phyloP scores from a whole-genome alignment of 2,113 vertebrate species.

The Rousettus leschenaultii region DNA sequence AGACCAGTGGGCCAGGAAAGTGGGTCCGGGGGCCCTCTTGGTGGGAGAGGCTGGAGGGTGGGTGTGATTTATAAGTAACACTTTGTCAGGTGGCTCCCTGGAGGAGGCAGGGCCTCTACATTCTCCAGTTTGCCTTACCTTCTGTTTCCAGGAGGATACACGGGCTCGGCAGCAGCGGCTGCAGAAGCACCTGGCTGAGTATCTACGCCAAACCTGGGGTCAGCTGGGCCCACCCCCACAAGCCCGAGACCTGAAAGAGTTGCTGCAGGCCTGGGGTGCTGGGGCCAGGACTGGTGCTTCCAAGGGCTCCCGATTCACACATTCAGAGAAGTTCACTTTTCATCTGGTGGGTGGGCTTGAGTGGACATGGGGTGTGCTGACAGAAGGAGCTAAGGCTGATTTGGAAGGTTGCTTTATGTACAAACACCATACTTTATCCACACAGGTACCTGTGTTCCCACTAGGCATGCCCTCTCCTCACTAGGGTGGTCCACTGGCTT shows the following conservation, averaged over 20 bases:
- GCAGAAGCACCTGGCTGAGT: slow-evolving; percentile 87
- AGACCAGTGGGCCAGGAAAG: not conserved
- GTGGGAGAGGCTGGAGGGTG: not conserved
- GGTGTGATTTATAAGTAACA: not conserved
- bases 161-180: slow-evolving; percentile 83
- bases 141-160: slow-evolving; percentile 84
- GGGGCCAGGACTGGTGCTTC: slow-evolving; percentile 70
- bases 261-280: slow-evolving; percentile 85
- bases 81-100: not conserved
- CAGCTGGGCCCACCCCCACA: not conserved
- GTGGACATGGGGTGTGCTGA: not conserved
- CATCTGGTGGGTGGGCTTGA: slow-evolving; percentile 81
- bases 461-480: not conserved
- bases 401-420: not conserved
- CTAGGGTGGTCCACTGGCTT: not conserved
- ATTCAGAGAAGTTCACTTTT: slow-evolving; percentile 91
- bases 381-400: not conserved
- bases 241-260: slow-evolving; percentile 83
- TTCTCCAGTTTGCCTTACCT: not conserved
- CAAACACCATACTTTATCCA: not conserved
- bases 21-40: not conserved
- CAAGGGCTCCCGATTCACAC: slow-evolving; percentile 92
- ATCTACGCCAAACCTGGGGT: slow-evolving; percentile 82
- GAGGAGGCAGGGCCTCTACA: not conserved
- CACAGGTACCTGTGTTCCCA: not conserved